A percentile compares a stretch with the other conserved stretches of the same genome.
Conservation (phyloP, 1,140 invertebrate genomes). For the Drosophila erecta region DNA sequence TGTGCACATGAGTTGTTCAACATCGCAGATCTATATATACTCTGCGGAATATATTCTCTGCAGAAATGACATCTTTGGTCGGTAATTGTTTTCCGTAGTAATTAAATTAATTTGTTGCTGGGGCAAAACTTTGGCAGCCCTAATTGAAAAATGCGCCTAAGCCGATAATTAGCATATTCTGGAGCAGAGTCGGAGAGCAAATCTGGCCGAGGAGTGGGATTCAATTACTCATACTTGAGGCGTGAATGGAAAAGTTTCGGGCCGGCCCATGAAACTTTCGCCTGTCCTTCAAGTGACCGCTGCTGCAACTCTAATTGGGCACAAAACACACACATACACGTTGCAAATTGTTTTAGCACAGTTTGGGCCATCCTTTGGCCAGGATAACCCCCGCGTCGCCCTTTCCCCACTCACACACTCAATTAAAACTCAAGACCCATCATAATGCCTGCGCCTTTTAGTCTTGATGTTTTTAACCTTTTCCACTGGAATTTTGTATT, state of each 20-base stretch:
- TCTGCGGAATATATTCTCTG: background rate
- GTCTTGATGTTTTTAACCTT: constrained; percentile 78
- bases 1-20: too few species aligned
- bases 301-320: constrained; percentile 74
- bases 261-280: constrained; percentile 55
- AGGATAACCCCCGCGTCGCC: constrained; percentile 7
- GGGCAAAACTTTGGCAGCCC: constrained; percentile 46
- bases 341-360: constrained; percentile 79
- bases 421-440: constrained; percentile 84
- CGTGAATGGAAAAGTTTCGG: constrained; percentile 71
- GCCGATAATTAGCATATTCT: constrained; percentile 75
- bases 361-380: constrained; percentile 57
- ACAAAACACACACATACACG: constrained; percentile 50
- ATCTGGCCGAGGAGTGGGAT: constrained; percentile 29
- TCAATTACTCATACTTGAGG: constrained; percentile 83
- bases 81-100: constrained; percentile 66
- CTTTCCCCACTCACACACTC: constrained; percentile 63
- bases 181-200: constrained; percentile 8
- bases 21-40: too few species aligned
- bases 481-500: constrained; percentile 42
- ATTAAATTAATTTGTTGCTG: constrained; percentile 62
- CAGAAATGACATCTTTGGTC: background rate
- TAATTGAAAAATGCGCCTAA: constrained; percentile 82
- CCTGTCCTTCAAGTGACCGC: constrained; percentile 76
- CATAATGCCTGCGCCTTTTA: constrained; percentile 79